Evolutionary conservation across 35 echinoderm and acorn worm species (phyloP), one percentile per base, ranked within the genome.

Genomic region (Lytechinus variegatus): DNA sequence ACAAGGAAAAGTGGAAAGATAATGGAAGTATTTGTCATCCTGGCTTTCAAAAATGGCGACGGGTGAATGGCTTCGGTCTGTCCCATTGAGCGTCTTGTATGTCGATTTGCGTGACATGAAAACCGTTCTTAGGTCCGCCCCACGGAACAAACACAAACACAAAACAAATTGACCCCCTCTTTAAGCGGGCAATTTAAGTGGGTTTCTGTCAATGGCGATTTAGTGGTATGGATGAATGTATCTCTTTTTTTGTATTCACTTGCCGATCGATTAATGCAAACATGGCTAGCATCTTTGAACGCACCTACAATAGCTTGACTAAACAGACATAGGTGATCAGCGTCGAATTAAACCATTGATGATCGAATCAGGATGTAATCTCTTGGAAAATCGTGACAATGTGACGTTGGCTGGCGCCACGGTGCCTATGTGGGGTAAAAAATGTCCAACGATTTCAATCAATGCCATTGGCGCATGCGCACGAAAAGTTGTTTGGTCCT

Each of bases 331-430:
- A 33, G 88, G 52, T 90, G 29, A 90, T 44, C 52, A 52, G 88
- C 52, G 16, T 90, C 52, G 88, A 90, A 90, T 90, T 90, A 90
- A 44, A 12, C 52, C 88, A 52, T 90, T 44, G 88, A 90, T 79
- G 66, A 90, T 90, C 88, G 88, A 52, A 90, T 90, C 88, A 90
- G 88, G 88, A 90, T 90, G 88, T 90, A 90, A 90, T 90, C 88
- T 90, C 52, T 52, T 52, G 52, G 52, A 90, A 44, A 90, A 44
- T 52, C 88, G 52, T 54, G 52, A 44, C 28, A 44, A 90, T 54
- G 14, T 54, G 52, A 9, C 6, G 29, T 52, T 27, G 52, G 29
- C n/a, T 90, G 88, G 29, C 88, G 52, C 28, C 52, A 90, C 28
- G 4, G 88, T 90, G 88, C 16, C 9, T 28, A 90, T 90, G 88